phyloP scores from a whole-genome alignment of 2,888 invertebrate genomes.

The Himalopsyche anomala region DNA sequence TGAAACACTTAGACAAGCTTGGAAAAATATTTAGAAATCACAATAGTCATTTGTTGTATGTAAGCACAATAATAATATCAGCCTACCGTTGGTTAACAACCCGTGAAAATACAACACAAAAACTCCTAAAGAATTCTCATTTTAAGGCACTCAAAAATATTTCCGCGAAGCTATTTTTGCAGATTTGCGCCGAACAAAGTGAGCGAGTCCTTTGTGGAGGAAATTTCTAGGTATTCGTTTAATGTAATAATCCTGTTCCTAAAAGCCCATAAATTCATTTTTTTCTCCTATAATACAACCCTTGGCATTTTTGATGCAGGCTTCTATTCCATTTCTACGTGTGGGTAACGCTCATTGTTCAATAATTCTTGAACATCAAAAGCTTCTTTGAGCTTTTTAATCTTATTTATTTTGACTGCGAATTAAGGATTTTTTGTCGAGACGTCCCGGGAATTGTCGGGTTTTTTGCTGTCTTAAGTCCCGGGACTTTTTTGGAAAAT shows the following conservation, averaged over 20 bases:
- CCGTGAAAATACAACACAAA: neutral
- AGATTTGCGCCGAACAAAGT: conserved; percentile 4
- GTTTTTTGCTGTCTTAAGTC: too few relatives aligned
- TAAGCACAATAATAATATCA: neutral
- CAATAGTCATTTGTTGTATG: too few relatives aligned
- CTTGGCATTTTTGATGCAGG: neutral
- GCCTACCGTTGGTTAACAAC: neutral
- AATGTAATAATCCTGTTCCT: conserved; percentile 5
- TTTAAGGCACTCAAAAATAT: neutral
- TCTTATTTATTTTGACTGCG: neutral
- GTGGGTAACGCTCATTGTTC: neutral
- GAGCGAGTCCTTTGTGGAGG: neutral
- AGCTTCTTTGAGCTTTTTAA: conserved; percentile 16
- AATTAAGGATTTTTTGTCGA: too few relatives aligned
- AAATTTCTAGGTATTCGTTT: conserved; percentile 6
- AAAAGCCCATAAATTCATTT: conserved; percentile 16
- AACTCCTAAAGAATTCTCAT: neutral
- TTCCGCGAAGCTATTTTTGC: conserved; percentile 17
- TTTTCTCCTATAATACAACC: neutral
- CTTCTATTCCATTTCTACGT: neutral
- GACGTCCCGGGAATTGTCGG: too few relatives aligned
- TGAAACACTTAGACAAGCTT: too few relatives aligned
- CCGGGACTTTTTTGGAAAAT: too few relatives aligned
- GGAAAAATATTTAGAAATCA: too few relatives aligned
- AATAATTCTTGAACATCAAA: conserved; percentile 6